Percentiles rank a stretch among this genome's conserved stretches.
These are phyloP conservation scores for Magallana ariakensis DNA, from an alignment of 1,140 invertebrate species.

Conservation along the genomic window DNA sequence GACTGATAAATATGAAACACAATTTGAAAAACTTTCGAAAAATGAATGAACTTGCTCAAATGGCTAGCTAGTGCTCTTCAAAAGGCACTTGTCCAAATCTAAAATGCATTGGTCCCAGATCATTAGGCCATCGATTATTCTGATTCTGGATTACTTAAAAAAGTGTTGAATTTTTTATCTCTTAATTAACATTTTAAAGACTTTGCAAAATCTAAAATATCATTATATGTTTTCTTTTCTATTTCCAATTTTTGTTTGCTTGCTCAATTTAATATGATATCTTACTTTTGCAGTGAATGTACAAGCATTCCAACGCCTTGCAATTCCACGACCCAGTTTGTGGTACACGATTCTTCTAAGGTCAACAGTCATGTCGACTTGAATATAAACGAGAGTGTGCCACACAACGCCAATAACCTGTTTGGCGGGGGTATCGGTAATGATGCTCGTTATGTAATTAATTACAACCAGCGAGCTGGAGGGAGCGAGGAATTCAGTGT, in stretches of 20 bases:
- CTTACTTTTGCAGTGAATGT: constrained; percentile 59
- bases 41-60: too few species aligned
- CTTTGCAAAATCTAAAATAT: neutral
- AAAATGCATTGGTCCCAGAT: too few species aligned
- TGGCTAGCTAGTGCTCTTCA: too few species aligned
- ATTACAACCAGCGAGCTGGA: constrained; percentile 42
- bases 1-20: too few species aligned
- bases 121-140: too few species aligned
- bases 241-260: neutral
- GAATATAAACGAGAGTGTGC: constrained; percentile 4
- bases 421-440: constrained; percentile 50
- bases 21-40: too few species aligned
- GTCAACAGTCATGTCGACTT: neutral
- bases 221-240: too few species aligned
- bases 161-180: too few species aligned
- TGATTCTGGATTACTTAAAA: too few species aligned
- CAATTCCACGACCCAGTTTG: constrained; percentile 57
- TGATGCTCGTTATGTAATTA: constrained; percentile 12
- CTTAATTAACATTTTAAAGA: too few species aligned
- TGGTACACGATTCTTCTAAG: neutral
- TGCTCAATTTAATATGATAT: neutral
- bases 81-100: too few species aligned
- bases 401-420: constrained; percentile 46
- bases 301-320: constrained; percentile 62
- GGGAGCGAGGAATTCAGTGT: constrained; percentile 70